Conservation (phyloP, 2,113 vertebrate genomes). For the Callipepla californica region DNA sequence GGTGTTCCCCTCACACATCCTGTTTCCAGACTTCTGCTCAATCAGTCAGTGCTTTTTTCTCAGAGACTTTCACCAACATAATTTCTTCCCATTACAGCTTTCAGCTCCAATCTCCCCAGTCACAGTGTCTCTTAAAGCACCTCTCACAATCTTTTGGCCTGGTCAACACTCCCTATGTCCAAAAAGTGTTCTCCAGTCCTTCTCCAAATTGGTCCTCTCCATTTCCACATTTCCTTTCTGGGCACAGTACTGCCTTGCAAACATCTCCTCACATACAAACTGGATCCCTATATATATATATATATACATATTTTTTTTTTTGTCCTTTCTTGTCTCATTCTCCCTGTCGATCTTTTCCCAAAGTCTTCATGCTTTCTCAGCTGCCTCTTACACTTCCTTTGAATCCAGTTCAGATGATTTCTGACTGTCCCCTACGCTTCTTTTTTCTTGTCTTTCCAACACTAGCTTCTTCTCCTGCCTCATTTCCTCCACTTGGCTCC, state of each 20-base stretch:
- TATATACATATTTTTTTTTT: background rate
- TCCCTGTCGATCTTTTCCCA: background rate
- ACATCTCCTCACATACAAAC: background rate
- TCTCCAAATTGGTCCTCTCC: background rate
- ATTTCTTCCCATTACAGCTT: background rate
- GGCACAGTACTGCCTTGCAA: background rate
- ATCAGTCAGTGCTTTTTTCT: background rate
- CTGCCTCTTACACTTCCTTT: background rate
- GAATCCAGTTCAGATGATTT: background rate
- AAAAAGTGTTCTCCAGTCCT: background rate
- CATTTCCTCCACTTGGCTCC: conserved; percentile 21
- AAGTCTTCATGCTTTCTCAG: background rate
- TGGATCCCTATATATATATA: background rate
- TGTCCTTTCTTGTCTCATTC: background rate
- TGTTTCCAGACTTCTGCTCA: background rate
- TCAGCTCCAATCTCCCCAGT: background rate
- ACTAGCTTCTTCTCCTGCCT: background rate
- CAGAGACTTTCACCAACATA: background rate
- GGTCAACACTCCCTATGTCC: background rate
- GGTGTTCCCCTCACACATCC: background rate
- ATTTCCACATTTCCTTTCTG: background rate
- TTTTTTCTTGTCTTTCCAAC: background rate
- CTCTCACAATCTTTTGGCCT: background rate
- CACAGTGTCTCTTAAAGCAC: background rate
- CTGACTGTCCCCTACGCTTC: background rate